Percentiles rank a stretch among this genome's conserved stretches.
Conservation (phyloP, 1,140 invertebrate genomes). For the Nixonia krombeini region DNA sequence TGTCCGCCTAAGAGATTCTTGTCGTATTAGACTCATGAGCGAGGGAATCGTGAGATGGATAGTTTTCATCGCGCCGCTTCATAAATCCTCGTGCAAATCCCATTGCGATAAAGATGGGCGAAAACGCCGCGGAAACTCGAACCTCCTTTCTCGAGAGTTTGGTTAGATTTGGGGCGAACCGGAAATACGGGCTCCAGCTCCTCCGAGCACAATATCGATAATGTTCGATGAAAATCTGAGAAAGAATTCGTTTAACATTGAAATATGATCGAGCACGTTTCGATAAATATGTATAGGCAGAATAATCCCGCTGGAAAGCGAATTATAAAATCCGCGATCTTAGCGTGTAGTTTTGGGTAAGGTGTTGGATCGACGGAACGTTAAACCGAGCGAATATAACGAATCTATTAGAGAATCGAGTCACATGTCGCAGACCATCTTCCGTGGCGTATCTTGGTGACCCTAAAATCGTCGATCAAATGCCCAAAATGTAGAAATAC, state of each 20-base stretch:
- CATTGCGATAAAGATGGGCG: constrained; percentile 34
- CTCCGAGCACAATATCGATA: constrained; percentile 16
- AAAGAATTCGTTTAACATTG: constrained; percentile 19
- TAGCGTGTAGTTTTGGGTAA: too few relatives aligned
- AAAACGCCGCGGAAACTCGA: constrained; percentile 12
- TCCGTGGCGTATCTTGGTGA: too few relatives aligned
- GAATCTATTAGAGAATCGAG: too few relatives aligned
- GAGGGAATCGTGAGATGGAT: constrained; percentile 56
- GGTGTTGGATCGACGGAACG: too few relatives aligned
- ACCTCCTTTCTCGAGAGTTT: constrained; percentile 4
- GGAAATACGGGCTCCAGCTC: constrained; percentile 20
- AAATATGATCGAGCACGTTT: constrained; percentile 26
- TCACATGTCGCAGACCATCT: too few relatives aligned
- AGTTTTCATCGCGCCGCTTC: constrained; percentile 60
- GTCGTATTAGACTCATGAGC: constrained; percentile 50
- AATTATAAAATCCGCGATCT: too few relatives aligned
- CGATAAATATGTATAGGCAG: constrained; percentile 12
- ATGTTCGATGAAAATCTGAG: constrained; percentile 28
- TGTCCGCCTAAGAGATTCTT: constrained; percentile 39
- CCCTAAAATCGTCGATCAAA: too few relatives aligned
- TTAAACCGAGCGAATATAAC: too few relatives aligned
- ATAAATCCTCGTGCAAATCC: constrained; percentile 59
- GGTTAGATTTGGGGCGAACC: constrained; percentile 13
- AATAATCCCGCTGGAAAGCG: too few relatives aligned
- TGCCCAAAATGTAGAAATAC: too few relatives aligned